Base-by-base conservation (phyloP, 2,888 invertebrate species). In the Epinotia demarniana region DNA sequence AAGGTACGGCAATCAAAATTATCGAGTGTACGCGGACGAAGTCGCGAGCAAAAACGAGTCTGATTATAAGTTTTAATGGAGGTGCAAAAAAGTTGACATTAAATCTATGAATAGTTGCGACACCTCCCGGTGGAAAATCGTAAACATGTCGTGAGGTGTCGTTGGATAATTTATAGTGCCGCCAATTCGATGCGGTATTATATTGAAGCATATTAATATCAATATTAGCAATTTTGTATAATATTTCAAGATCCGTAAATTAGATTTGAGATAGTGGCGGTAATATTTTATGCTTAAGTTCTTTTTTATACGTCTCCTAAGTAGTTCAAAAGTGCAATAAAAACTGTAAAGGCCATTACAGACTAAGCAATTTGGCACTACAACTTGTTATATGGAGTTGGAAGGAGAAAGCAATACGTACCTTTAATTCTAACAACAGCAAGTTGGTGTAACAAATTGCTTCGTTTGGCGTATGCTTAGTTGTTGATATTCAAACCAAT, bases 121-220 rank as follows among this genome's bases (percentile, higher is more conserved):
- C 69, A 27, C 27, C 19, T 16, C 39, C 43, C 19, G 55, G 55
- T 55, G 18, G 18, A 57, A 43, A 57, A 13, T 13, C 16, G 46
- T 72, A 57, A 64, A 72, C 9, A 72, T 58, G 63, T 46, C 57
- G 43, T 16, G 23, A 27, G 27, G 9, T 4, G 33, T 33, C 57
- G 68, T 57, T 9, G n/a, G 5, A 11, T 57, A 60, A 73, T 66
- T 67, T 73, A 73, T 73, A 13, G 33, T 18, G 49, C 53, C n/a
- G 58, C 12, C 64, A 16, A 72, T 72, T 66, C 33, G 72, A 46
- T 58, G n/a, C 23, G 72, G 58, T 27, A 53, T 53, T 53, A 53
- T n/a, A 53, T 53, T 53, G 53, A 53, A 53, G 53, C 53, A 53
- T 53, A 53, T 53, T 53, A 53, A 53, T 53, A 53, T 53, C 53